Percentiles rank a stretch among this genome's conserved stretches.
phyloP scores from a whole-genome alignment of 2,797 vertebrate genomes.

The Bovichtus diacanthus region DNA sequence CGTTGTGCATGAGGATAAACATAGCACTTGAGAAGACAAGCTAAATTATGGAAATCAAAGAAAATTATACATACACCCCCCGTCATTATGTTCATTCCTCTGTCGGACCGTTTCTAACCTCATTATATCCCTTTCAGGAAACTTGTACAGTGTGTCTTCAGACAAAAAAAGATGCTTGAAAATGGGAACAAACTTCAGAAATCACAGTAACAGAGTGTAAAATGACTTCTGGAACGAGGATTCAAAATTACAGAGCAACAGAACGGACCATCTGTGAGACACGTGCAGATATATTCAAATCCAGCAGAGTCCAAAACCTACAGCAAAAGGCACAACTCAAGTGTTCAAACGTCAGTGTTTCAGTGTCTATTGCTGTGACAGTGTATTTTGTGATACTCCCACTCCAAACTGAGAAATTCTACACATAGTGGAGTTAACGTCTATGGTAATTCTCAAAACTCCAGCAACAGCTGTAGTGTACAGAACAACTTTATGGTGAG shows the following conservation, averaged over 20 bases:
- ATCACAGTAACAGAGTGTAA: not conserved
- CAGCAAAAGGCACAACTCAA: no score
- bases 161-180: not conserved
- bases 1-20: constrained; percentile 13
- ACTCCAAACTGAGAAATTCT: no score
- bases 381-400: no score
- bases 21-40: constrained; percentile 15
- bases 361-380: no score
- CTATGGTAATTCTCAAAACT: no score
- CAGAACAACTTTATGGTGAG: no score
- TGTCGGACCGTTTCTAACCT: not conserved
- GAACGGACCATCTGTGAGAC: constrained; percentile 36
- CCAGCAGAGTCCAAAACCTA: not conserved
- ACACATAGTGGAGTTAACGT: no score
- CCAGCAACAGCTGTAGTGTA: no score
- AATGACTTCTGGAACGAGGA: constrained; percentile 6
- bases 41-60: constrained; percentile 33
- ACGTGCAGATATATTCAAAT: constrained; percentile 16
- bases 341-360: no score
- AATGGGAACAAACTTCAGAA: not conserved
- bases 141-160: not conserved
- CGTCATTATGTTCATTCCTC: constrained; percentile 46
- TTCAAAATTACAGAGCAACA: constrained; percentile 33
- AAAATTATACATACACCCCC: not conserved
- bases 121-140: not conserved